phyloP scores from a whole-genome alignment of 2,888 invertebrate species.

The Catocala nupta region DNA sequence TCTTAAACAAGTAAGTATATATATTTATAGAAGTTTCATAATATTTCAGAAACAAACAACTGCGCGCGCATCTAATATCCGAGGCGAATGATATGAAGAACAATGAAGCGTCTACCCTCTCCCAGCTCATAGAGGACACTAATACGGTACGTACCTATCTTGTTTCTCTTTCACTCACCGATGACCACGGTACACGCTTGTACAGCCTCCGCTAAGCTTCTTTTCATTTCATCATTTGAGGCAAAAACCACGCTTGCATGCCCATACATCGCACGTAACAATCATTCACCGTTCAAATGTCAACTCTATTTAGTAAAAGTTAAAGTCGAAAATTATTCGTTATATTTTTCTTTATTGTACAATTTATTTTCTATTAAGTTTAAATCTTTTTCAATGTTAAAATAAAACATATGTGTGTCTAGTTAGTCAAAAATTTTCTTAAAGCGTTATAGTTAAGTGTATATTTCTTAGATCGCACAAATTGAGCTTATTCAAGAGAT shows the following conservation, averaged over 20 bases:
- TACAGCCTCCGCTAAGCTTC: constrained; percentile 59
- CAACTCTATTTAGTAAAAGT: constrained; percentile 11
- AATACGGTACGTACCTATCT: constrained; percentile 72
- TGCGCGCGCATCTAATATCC: constrained; percentile 91
- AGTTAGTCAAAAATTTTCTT: constrained; percentile 32
- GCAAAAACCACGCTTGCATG: constrained; percentile 61
- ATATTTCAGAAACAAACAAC: constrained; percentile 89
- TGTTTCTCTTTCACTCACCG: constrained; percentile 24
- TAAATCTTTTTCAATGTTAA: not conserved
- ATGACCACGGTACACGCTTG: constrained; percentile 60
- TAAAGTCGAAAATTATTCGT: not conserved
- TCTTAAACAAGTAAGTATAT: not conserved
- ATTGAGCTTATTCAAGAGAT: constrained; percentile 51
- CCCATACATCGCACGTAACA: constrained; percentile 52
- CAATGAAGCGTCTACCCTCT: constrained; percentile 82
- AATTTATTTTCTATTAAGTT: constrained; percentile 2
- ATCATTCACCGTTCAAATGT: constrained; percentile 27
- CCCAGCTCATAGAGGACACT: constrained; percentile 86
- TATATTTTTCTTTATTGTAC: not conserved
- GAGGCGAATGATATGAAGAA: constrained; percentile 89
- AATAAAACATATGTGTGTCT: not conserved
- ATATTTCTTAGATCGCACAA: constrained; percentile 52
- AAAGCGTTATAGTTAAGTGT: constrained; percentile 14
- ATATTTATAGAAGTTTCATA: not conserved
- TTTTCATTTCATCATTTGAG: constrained; percentile 50